Conservation (phyloP, 2,888 invertebrate species). For the Cephus spinipes region DNA sequence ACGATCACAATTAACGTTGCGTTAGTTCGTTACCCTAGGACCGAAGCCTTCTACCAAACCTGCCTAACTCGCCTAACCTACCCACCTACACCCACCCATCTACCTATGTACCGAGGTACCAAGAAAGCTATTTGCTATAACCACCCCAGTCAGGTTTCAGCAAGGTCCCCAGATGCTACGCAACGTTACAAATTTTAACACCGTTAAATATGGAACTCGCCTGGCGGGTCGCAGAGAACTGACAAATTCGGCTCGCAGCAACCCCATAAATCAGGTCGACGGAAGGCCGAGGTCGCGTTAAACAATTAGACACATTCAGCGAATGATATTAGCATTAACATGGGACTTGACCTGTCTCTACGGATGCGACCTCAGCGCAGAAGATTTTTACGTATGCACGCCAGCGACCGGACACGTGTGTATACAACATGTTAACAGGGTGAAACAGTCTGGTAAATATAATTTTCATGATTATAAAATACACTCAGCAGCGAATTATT, state of each 20-base stretch:
- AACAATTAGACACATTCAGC: constrained; percentile 4
- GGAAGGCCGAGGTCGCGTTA: neutral
- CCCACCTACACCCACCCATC: neutral
- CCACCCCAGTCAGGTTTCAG: constrained; percentile 2
- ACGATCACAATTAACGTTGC: constrained; percentile 53
- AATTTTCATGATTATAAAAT: neutral
- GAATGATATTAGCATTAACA: neutral
- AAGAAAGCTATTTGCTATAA: neutral
- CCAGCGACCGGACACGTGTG: neutral
- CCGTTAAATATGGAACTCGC: constrained; percentile 25
- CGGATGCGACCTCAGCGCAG: neutral
- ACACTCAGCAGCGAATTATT: neutral
- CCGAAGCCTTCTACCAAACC: neutral
- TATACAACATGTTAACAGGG: neutral
- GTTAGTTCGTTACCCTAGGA: constrained; percentile 22
- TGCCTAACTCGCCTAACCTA: neutral
- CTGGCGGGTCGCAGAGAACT: constrained; percentile 6
- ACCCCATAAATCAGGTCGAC: constrained; percentile 14
- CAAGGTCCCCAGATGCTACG: constrained; percentile 20
- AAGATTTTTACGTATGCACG: neutral
- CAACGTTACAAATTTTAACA: constrained; percentile 25
- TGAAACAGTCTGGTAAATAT: neutral
- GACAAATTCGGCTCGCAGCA: constrained; percentile 21
- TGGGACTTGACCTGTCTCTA: neutral
- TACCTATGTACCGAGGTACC: neutral